Evolutionary conservation across 2,888 invertebrate species (phyloP).

Genomic region (Andrena chrysosceles): DNA sequence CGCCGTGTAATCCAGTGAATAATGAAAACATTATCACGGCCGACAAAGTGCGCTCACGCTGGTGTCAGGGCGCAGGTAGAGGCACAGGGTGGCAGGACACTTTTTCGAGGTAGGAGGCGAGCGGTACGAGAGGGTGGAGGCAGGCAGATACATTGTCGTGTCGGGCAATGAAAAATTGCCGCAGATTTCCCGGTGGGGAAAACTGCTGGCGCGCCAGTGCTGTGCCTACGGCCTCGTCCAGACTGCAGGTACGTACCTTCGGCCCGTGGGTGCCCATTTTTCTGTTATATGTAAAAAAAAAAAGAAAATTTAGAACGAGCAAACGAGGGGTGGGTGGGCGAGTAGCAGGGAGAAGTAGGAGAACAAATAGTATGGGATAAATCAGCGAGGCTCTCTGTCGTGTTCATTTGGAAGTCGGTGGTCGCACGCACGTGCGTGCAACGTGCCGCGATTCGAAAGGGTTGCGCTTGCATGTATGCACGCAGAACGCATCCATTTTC

Average conservation of each 20-base stretch:
- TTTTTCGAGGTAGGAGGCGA: slow-evolving; percentile 61
- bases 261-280: slow-evolving; percentile 29
- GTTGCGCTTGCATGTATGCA: slow-evolving; percentile 8
- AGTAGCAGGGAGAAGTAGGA: slow-evolving; percentile 13
- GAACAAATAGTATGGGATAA: slow-evolving; percentile 72
- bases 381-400: slow-evolving; percentile 64
- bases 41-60: slow-evolving; percentile 64
- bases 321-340: slow-evolving; percentile 35
- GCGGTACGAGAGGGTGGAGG: slow-evolving; percentile 4
- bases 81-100: slow-evolving; percentile 47
- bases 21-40: slow-evolving; percentile 76
- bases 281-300: slow-evolving; percentile 20
- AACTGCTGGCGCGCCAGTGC: slow-evolving; percentile 63
- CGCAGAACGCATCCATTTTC: slow-evolving; percentile 52
- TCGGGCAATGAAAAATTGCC: slow-evolving; percentile 78
- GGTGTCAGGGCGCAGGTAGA: slow-evolving; percentile 59
- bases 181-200: slow-evolving; percentile 75
- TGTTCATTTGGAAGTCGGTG: slow-evolving; percentile 64
- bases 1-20: slow-evolving; percentile 75
- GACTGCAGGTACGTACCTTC: slow-evolving; percentile 41
- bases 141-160: slow-evolving; percentile 75
- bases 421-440: slow-evolving; percentile 55
- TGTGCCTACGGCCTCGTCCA: slow-evolving; percentile 31
- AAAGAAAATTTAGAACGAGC: slow-evolving; percentile 30
- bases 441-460: slow-evolving; percentile 11